Percentiles rank a stretch among this genome's conserved stretches.
phyloP scores from a whole-genome alignment of 2,113 vertebrate species.

The Xenopus tropicalis region UCB_Xtro_10.0 CM004445.2:97557001-97557500 shows the following conservation, averaged over 20 bases:
- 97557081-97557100: conserved; percentile 38
- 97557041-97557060: conserved; percentile 37
- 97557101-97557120: conserved; percentile 44
- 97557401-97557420: too few relatives aligned
- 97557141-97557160: conserved; percentile 37
- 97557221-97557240: background rate
- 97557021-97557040: conserved; percentile 33
- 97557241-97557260: background rate
- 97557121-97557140: conserved; percentile 36
- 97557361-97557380: too few relatives aligned
- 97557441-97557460: too few relatives aligned
- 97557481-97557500: too few relatives aligned
- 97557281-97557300: background rate
- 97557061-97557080: conserved; percentile 35
- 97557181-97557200: background rate
- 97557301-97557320: background rate
- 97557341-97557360: too few relatives aligned
- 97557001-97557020: conserved; percentile 18
- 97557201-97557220: background rate
- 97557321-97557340: background rate
- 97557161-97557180: conserved; percentile 34
- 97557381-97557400: too few relatives aligned
- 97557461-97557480: too few relatives aligned
- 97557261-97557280: background rate
- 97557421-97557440: too few relatives aligned